Conservation (phyloP, 2,888 invertebrate genomes). For the Campoplex nolae region DNA sequence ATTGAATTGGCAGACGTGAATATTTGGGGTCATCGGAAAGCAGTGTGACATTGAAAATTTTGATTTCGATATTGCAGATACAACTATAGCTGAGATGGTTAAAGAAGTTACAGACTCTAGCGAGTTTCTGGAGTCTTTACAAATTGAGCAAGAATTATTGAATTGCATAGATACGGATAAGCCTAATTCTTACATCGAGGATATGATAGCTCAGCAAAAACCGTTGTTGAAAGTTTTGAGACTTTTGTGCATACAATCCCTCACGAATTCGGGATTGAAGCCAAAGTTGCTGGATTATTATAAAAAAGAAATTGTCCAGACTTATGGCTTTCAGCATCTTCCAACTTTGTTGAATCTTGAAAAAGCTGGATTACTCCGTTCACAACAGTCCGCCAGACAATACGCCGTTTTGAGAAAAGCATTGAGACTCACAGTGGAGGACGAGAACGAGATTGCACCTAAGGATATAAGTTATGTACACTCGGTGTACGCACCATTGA, state of each 20-base stretch:
- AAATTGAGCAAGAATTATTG: conserved; percentile 96
- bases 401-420: conserved; percentile 93
- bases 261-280: conserved; percentile 96
- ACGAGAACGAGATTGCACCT: conserved; percentile 92
- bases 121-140: conserved; percentile 91
- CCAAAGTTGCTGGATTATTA: conserved; percentile 92
- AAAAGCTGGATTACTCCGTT: conserved; percentile 92
- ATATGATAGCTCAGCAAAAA: conserved; percentile 94
- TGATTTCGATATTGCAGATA: conserved; percentile 86
- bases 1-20: neutral
- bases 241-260: conserved; percentile 96
- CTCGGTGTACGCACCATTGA: conserved; percentile 97
- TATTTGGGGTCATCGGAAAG: neutral
- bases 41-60: neutral
- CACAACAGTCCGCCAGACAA: conserved; percentile 90
- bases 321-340: conserved; percentile 94
- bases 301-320: conserved; percentile 91
- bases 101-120: conserved; percentile 93
- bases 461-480: conserved; percentile 96
- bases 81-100: conserved; percentile 96
- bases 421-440: conserved; percentile 94
- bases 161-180: conserved; percentile 97
- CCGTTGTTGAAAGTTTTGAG: conserved; percentile 94
- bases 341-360: conserved; percentile 94
- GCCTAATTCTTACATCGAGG: conserved; percentile 95